phyloP scores from a whole-genome alignment of 2,113 vertebrate genomes.

The Archilochus colubris region DNA sequence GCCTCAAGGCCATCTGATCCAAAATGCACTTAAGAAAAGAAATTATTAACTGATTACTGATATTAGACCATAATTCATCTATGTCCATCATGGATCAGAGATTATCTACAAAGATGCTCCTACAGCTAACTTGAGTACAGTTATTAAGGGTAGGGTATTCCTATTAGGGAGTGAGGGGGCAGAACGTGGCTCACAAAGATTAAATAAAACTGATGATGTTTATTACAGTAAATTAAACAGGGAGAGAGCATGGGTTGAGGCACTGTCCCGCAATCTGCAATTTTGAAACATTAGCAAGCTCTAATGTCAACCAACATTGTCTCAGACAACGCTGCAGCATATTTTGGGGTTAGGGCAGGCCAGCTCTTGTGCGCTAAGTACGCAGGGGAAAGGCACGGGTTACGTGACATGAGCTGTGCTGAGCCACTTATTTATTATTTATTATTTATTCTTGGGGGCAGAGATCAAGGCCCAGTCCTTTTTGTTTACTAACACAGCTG shows the following conservation, averaged over 20 bases:
- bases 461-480: background rate
- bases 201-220: background rate
- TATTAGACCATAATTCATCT: background rate
- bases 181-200: background rate
- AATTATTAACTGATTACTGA: background rate
- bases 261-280: background rate
- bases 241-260: background rate
- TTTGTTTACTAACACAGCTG: background rate
- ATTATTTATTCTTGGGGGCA: background rate
- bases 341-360: background rate
- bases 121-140: background rate
- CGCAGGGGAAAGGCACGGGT: background rate
- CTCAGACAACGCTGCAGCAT: background rate
- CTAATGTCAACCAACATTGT: background rate
- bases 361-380: background rate
- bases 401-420: background rate
- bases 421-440: background rate
- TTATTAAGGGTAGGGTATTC: background rate
- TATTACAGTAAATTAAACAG: background rate
- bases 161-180: no score
- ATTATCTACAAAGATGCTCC: background rate
- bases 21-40: background rate
- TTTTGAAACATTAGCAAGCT: background rate
- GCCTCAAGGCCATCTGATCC: background rate
- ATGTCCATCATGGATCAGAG: background rate